Base-by-base conservation (phyloP, 2,113 vertebrate genomes). In the Saccopteryx bilineata region DNA sequence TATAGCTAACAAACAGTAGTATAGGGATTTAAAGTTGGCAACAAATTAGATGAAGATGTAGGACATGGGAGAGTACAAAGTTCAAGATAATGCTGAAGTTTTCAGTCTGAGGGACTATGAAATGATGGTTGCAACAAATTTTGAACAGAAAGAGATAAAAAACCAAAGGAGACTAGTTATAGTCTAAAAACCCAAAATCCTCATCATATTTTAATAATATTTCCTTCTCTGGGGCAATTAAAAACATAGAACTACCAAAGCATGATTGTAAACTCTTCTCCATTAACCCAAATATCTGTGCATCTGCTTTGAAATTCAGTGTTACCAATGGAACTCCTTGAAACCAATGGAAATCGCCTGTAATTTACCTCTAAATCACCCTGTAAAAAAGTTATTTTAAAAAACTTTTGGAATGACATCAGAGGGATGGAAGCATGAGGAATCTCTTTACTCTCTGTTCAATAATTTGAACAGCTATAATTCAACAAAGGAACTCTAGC, bases 161-260 rank as follows among this genome's bases (percentile, higher is more conserved):
- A 58, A 2, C 28, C 76, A 39, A 39, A 13, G 28, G 23, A 71
- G 4, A 48, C 4, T 7, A 58, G 56, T 81, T 46, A n/a, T 66
- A 54, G 2, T 48, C 28, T 74, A 33, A 6, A 79, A 60, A 10
- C 4, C 15, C 48, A 26, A 23, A 85, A 54, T 69, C 12, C 13
- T 79, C 60, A 90, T 74, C 18, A 33, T 60, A 75, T 88, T 89
- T 85, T 54, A 89, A 52, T 74, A 46, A 54, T 23, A 1, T 46
- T 84, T 76, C 26, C 5, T 69, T 12, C 15, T 39, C 23, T 91
- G 46, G 1, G 26, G 12, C 21, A 85, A 74, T 88, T 80, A 81
- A 74, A 87, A 93, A 46, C 54, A 31, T 6, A 83, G 26, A 88
- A 96, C 60, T 90, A 79, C 23, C 11, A 46, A 81, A 72, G 52